Evolutionary conservation across 2,888 invertebrate species (phyloP), one percentile per base, ranked within the genome.

Genomic region (Campaea margaritaria): DNA sequence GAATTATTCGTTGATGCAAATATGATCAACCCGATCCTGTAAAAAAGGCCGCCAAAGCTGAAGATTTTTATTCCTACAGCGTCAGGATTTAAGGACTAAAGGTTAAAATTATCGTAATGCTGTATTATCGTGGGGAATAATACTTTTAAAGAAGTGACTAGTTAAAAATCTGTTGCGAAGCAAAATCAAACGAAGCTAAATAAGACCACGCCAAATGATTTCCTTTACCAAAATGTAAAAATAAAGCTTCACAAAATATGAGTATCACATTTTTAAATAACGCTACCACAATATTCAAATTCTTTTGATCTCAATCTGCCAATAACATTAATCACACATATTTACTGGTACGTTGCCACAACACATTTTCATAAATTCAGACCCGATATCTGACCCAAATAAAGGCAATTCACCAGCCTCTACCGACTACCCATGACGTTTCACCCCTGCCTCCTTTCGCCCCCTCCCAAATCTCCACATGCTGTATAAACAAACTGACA

Each of bases 401-500:
- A 66, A 59, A 63, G 68, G 62, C 68, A 66, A 68, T 68, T 56
- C 51, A 55, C 54, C 50, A 51, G 50, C 45, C 55, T 61, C 51
- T 46, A 12, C 46, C 46, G 31, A 43, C 58, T 58, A 58, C 53
- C 59, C 60, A 51, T 55, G 60, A 59, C 44, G 48, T 45, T 31
- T 43, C 41, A 21, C 50, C 41, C 49, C 50, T 57, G 16, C 58
- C 57, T 58, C 58, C 54, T 55, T 58, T 67, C 61, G 54, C 49
- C 72, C 58, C 68, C 65, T 66, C 70, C 72, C 66, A 72, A 78
- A 79, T 78, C 74, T 78, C 72, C 60, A 72, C 78, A 79, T 80
- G 79, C 75, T 78, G 60, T 71, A 78, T 81, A 81, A 79, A 83
- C 78, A 85, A 80, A 78, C 78, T 83, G 82, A 79, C 79, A 78